phyloP scores from a whole-genome alignment of 92 coral and sea anemone species.

The Palythoa grandiflora region DNA sequence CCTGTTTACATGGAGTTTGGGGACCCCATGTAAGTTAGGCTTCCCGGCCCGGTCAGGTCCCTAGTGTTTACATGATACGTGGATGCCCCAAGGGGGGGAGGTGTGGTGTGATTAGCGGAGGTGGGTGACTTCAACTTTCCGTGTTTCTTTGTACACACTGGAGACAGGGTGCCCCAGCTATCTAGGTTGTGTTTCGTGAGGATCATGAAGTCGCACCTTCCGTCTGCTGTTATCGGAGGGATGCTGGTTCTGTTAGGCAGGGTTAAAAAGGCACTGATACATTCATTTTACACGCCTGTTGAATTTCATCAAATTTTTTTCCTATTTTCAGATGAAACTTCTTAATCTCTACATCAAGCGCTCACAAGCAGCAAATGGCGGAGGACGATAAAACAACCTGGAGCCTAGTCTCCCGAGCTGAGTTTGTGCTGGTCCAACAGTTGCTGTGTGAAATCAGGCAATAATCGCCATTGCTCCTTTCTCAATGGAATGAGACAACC shows the following conservation, averaged over 20 bases:
- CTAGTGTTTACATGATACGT: too few relatives aligned
- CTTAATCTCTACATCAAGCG: constrained; percentile 97
- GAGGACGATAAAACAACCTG: constrained; percentile 53
- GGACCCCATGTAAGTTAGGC: too few relatives aligned
- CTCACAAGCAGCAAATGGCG: constrained; percentile 91
- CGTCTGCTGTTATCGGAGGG: neutral
- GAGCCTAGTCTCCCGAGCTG: neutral
- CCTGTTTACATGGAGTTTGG: too few relatives aligned
- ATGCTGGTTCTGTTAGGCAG: neutral
- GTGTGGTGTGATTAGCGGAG: neutral
- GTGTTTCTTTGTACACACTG: too few relatives aligned
- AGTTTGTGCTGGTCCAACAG: constrained; percentile 22
- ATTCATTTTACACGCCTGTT: neutral
- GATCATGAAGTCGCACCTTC: too few relatives aligned
- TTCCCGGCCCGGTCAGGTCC: too few relatives aligned
- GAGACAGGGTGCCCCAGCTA: too few relatives aligned
- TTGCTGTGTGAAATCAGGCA: neutral
- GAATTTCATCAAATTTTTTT: neutral
- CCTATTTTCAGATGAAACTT: constrained; percentile 81
- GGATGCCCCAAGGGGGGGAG: neutral
- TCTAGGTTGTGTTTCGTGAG: too few relatives aligned
- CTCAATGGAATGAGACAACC: neutral
- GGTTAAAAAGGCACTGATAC: neutral
- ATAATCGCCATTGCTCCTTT: neutral
- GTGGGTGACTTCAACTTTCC: too few relatives aligned